Conservation (phyloP, 2,113 vertebrate genomes). For the Fregata magnificens region DNA sequence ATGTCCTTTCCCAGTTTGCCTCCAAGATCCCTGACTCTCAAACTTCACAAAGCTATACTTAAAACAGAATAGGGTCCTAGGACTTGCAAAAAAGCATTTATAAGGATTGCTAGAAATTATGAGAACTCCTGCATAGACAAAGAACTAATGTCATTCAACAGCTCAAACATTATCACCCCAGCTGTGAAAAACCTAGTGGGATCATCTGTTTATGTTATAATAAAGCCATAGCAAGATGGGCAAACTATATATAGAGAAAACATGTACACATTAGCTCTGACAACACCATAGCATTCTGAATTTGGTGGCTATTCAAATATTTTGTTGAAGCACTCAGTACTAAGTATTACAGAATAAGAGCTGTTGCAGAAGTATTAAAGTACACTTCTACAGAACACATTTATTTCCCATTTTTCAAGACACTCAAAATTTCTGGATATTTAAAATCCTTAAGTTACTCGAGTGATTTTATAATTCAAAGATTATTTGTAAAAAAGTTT, state of each 20-base stretch:
- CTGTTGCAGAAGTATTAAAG: background rate
- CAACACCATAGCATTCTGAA: background rate
- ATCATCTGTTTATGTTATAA: background rate
- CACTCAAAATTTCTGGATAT: background rate
- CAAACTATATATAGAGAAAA: background rate
- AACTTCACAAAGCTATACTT: background rate
- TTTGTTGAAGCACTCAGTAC: background rate
- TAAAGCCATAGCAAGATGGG: background rate
- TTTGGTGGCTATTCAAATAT: background rate
- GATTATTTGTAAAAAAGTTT: background rate
- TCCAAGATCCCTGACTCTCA: background rate
- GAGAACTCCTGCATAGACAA: background rate
- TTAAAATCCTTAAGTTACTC: background rate
- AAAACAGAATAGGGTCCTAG: background rate
- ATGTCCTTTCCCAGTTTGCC: background rate
- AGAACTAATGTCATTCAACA: background rate
- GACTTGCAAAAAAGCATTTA: background rate
- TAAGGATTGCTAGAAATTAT: background rate
- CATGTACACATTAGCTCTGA: fast-evolving
- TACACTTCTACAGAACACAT: background rate
- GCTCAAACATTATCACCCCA: background rate
- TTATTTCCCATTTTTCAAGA: background rate
- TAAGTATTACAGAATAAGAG: background rate
- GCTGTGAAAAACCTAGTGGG: background rate
- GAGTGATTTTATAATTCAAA: background rate